A percentile compares a stretch with the other conserved stretches of the same genome.
These are phyloP conservation scores for Limnephilus marmoratus DNA, from an alignment of 2,888 invertebrate genomes.

Conservation along the genomic window DNA sequence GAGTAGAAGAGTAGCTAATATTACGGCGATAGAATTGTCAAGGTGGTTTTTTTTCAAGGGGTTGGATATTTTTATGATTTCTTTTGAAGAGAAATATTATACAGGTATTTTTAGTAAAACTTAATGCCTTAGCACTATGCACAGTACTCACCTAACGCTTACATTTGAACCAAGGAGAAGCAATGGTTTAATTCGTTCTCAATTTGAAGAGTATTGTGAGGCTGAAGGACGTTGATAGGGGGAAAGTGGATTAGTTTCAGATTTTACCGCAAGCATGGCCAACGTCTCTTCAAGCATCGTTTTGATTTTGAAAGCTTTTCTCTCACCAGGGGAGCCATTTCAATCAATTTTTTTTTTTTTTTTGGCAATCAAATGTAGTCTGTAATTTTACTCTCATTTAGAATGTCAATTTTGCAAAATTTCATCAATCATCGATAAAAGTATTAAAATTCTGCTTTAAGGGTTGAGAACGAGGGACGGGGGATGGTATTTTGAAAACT, in stretches of 20 bases:
- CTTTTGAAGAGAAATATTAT: background rate
- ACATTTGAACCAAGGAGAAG: no score
- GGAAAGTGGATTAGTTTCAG: background rate
- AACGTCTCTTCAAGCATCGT: background rate
- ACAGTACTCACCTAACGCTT: no score
- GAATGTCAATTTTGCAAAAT: no score
- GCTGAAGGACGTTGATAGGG: background rate
- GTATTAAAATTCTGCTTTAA: no score
- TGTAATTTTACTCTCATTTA: no score
- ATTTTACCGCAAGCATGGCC: background rate
- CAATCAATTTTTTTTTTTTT: no score
- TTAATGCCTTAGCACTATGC: no score
- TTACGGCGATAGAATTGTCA: background rate
- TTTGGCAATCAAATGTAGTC: no score
- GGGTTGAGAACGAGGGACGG: no score
- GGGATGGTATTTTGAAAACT: no score
- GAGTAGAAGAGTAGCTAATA: background rate
- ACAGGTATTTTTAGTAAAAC: background rate
- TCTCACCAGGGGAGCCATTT: no score
- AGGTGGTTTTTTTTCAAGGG: background rate
- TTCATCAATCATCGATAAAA: no score
- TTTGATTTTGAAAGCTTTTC: background rate
- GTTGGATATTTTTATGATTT: background rate
- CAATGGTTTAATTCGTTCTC: background rate
- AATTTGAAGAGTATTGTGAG: background rate